phyloP scores from a whole-genome alignment of 2,797 vertebrate species.

The Acipenser ruthenus region DNA sequence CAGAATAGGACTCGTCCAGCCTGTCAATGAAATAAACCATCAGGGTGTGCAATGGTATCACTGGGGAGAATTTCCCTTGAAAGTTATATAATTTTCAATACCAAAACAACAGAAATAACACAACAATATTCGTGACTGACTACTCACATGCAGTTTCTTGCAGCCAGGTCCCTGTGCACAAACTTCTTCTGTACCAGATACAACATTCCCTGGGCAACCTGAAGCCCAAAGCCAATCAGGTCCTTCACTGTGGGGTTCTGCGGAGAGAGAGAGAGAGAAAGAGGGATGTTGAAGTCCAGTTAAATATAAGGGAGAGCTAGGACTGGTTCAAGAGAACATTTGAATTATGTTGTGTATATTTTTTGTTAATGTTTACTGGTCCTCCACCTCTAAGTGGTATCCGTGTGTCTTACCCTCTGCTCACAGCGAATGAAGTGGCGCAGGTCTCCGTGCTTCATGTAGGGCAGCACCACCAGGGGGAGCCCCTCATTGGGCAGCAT shows the following conservation, averaged over 20 bases:
- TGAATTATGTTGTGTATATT: neutral
- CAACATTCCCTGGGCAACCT: slow-evolving; percentile 92
- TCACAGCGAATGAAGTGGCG: slow-evolving; percentile 84
- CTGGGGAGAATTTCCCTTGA: neutral
- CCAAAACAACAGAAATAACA: neutral
- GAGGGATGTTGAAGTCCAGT: neutral
- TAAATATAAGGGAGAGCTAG: too few relatives aligned
- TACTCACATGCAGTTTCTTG: slow-evolving; percentile 96
- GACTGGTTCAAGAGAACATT: neutral
- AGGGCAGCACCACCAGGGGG: slow-evolving; percentile 85
- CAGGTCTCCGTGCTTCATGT: slow-evolving; percentile 93
- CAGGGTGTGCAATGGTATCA: neutral
- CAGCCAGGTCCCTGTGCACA: slow-evolving; percentile 92
- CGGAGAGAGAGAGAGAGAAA: neutral
- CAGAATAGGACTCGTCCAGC: slow-evolving; percentile 86
- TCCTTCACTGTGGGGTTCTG: slow-evolving; percentile 95
- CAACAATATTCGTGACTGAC: slow-evolving; percentile 7
- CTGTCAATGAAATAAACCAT: slow-evolving; percentile 40
- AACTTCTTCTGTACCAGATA: slow-evolving; percentile 94
- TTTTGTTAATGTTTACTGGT: neutral
- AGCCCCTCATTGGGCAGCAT: slow-evolving; percentile 77
- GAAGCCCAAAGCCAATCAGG: slow-evolving; percentile 87
- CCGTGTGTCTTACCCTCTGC: slow-evolving; percentile 60
- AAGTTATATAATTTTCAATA: slow-evolving; percentile 7
- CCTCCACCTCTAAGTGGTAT: neutral